phyloP scores from a whole-genome alignment of 2,888 invertebrate genomes.

The Anthoptus insignis region DNA sequence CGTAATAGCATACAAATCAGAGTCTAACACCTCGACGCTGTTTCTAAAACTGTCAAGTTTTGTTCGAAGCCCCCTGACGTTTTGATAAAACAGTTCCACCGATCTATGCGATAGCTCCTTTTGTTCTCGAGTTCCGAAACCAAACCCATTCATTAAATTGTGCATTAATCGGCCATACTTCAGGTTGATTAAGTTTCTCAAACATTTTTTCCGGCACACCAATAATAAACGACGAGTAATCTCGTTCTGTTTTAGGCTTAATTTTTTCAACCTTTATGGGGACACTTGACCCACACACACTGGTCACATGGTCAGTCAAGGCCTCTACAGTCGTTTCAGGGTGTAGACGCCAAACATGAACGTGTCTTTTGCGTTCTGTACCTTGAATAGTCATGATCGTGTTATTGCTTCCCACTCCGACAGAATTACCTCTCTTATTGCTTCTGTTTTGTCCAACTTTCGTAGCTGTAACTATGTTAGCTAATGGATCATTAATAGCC shows the following conservation, averaged over 20 bases:
- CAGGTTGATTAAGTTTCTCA: slow-evolving; percentile 38
- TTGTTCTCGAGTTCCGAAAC: neutral
- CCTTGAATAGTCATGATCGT: slow-evolving; percentile 11
- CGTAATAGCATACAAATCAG: neutral
- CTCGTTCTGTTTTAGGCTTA: slow-evolving; percentile 48
- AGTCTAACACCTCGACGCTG: neutral
- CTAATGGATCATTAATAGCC: no score
- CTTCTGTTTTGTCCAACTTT: neutral
- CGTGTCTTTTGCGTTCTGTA: slow-evolving; percentile 16
- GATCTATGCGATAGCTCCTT: neutral
- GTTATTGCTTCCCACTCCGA: slow-evolving; percentile 5
- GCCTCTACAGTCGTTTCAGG: neutral
- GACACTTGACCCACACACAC: slow-evolving; percentile 3
- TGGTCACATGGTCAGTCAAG: slow-evolving; percentile 62
- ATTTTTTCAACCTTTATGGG: slow-evolving; percentile 41
- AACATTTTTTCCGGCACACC: slow-evolving; percentile 46
- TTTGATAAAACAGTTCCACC: neutral
- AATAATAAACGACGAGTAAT: slow-evolving; percentile 50
- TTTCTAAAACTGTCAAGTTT: neutral
- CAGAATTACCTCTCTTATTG: neutral
- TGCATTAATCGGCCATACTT: neutral
- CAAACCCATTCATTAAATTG: neutral
- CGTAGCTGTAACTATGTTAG: no score
- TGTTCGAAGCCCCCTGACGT: neutral
- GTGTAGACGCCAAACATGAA: slow-evolving; percentile 26